Percentiles rank a stretch among this genome's conserved stretches.
These are phyloP conservation scores for Campopleginae sp. DNA, from an alignment of 2,888 invertebrate genomes.

Conservation along the genomic window DNA sequence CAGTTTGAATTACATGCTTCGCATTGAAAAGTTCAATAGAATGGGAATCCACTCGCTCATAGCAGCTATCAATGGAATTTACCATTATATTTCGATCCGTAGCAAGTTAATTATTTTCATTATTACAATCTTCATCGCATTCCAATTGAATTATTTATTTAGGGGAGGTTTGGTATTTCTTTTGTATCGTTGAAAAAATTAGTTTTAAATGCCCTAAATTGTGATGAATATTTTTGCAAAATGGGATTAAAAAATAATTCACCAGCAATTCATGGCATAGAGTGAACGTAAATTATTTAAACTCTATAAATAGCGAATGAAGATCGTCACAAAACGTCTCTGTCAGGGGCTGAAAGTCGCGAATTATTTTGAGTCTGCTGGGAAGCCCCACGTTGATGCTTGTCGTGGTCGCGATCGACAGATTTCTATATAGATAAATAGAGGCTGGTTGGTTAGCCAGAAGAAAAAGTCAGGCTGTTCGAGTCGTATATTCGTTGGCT, in stretches of 20 bases:
- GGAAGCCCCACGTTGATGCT: conserved; percentile 3
- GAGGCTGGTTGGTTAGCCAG: not conserved
- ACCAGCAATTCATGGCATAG: not conserved
- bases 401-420: not conserved
- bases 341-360: not conserved
- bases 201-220: too few relatives aligned
- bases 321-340: not conserved
- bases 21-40: not conserved
- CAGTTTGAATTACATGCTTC: not conserved
- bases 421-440: conserved; percentile 11
- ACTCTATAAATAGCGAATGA: not conserved
- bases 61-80: not conserved
- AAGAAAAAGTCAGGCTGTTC: not conserved
- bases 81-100: too few relatives aligned
- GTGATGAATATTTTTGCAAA: not conserved
- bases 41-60: not conserved
- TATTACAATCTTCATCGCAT: too few relatives aligned
- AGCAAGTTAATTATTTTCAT: too few relatives aligned
- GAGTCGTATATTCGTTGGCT: not conserved
- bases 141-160: too few relatives aligned
- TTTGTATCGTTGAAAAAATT: too few relatives aligned
- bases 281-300: not conserved
- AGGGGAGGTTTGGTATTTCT: too few relatives aligned
- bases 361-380: conserved; percentile 2
- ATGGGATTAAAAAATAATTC: not conserved